A percentile compares a stretch with the other conserved stretches of the same genome.
Evolutionary conservation across 2,888 invertebrate species (phyloP).

Genomic region (Agelastica alni): DNA sequence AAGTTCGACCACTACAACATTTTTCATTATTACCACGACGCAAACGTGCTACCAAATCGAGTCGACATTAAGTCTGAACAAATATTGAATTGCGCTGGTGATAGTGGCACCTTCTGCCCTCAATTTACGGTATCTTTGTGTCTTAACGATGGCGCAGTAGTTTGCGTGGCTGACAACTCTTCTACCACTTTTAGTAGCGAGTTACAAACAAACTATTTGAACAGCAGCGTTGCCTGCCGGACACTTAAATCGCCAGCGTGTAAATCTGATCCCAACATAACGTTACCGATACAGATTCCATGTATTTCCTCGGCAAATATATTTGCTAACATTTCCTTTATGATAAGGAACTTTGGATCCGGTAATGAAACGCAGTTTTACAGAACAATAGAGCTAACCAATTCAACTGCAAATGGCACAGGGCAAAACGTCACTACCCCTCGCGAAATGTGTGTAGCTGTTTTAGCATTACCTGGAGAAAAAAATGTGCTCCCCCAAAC

Average conservation of each 20-base stretch:
- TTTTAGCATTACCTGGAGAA: slow-evolving; percentile 18
- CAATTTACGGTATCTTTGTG: slow-evolving; percentile 19
- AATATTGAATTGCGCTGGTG: slow-evolving; percentile 19
- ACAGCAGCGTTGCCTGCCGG: slow-evolving; percentile 14
- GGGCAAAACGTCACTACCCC: neutral
- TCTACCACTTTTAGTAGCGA: slow-evolving; percentile 5
- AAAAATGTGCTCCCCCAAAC: neutral
- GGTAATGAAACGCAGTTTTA: slow-evolving; percentile 9
- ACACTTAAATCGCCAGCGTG: slow-evolving; percentile 13
- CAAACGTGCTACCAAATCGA: slow-evolving; percentile 7
- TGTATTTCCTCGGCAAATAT: slow-evolving; percentile 21
- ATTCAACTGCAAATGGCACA: neutral
- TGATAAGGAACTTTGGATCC: slow-evolving; percentile 4
- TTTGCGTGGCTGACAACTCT: slow-evolving; percentile 17
- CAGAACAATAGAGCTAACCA: slow-evolving; percentile 9
- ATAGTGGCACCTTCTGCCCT: slow-evolving; percentile 25
- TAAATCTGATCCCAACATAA: neutral
- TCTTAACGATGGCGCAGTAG: slow-evolving; percentile 17
- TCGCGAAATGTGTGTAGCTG: slow-evolving; percentile 17
- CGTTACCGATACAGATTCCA: slow-evolving; percentile 11
- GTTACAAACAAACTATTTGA: slow-evolving; percentile 7
- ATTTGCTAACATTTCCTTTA: slow-evolving; percentile 15
- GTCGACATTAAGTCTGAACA: slow-evolving; percentile 18
- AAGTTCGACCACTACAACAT: slow-evolving; percentile 24
- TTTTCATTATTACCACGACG: slow-evolving; percentile 20